Evolutionary conservation across 2,797 vertebrate species (phyloP).

Genomic region (Fundulus diaphanus): DNA sequence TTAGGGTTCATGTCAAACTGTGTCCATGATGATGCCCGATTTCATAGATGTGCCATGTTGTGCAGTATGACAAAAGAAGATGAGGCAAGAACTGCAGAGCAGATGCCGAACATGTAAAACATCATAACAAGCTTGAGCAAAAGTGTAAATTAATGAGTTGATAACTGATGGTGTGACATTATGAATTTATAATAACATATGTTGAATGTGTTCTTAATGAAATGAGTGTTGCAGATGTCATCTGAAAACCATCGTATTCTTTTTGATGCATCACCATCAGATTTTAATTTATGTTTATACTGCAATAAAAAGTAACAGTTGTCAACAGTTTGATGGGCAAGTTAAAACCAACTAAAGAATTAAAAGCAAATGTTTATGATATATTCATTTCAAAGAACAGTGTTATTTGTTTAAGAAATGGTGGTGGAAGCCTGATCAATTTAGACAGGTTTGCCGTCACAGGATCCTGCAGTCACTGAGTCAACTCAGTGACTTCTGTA

Average conservation of each 20-base stretch:
- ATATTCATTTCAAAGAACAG: too few species aligned
- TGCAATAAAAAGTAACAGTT: background rate
- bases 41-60: too few species aligned
- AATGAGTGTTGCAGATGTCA: background rate
- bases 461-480: too few species aligned
- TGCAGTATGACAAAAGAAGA: background rate
- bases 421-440: too few species aligned
- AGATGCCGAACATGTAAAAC: background rate
- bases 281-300: background rate
- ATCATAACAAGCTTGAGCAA: background rate
- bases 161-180: background rate
- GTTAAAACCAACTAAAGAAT: too few species aligned
- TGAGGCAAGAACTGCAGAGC: background rate
- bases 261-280: too few species aligned
- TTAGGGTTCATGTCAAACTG: background rate
- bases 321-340: too few species aligned
- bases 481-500: too few species aligned
- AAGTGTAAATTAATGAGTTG: background rate
- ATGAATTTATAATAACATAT: background rate
- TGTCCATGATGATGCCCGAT: background rate
- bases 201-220: background rate
- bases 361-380: too few species aligned
- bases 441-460: too few species aligned
- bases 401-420: too few species aligned
- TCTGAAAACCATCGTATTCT: background rate